A percentile compares a stretch with the other conserved stretches of the same genome.
These are phyloP conservation scores for Plestiodon gilberti DNA, from an alignment of 2,113 vertebrate species.

Conservation along the genomic window DNA sequence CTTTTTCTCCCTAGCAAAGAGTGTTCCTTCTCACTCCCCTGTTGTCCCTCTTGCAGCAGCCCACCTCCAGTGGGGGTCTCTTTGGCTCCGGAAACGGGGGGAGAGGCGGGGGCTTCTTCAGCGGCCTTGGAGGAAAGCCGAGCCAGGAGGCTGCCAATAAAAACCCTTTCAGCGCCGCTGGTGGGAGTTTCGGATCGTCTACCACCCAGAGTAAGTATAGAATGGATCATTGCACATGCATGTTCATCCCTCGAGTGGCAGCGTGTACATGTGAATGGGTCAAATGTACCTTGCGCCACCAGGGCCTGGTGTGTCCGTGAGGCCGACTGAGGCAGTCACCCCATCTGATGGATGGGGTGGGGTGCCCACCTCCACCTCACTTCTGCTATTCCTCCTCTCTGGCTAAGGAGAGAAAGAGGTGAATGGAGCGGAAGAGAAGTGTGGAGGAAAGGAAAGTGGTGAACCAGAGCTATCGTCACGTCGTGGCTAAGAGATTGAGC, in stretches of 20 bases:
- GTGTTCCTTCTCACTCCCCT: neutral
- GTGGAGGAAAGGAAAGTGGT: no score
- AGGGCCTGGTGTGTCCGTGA: no score
- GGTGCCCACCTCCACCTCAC: no score
- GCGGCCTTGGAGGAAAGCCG: constrained; percentile 94
- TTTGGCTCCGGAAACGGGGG: constrained; percentile 82
- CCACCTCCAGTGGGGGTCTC: constrained; percentile 78
- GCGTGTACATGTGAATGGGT: no score
- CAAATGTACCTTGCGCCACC: no score
- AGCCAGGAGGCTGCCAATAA: constrained; percentile 96
- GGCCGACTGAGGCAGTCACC: no score
- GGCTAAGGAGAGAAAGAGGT: no score
- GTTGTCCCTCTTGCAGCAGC: constrained; percentile 68
- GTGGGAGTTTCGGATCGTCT: constrained; percentile 75
- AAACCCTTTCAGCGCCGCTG: constrained; percentile 89
- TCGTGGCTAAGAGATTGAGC: no score
- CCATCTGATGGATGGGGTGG: no score
- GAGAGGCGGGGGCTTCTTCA: constrained; percentile 88
- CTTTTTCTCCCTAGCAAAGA: neutral
- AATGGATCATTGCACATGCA: accelerated
- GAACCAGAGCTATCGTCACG: no score
- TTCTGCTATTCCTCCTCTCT: no score
- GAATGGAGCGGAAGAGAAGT: no score
- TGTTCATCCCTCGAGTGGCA: neutral
- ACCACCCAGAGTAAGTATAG: constrained; percentile 75